These are phyloP conservation scores for Cryptosula pallasiana DNA, from an alignment of 2,888 invertebrate species.

Conservation along the genomic window DNA sequence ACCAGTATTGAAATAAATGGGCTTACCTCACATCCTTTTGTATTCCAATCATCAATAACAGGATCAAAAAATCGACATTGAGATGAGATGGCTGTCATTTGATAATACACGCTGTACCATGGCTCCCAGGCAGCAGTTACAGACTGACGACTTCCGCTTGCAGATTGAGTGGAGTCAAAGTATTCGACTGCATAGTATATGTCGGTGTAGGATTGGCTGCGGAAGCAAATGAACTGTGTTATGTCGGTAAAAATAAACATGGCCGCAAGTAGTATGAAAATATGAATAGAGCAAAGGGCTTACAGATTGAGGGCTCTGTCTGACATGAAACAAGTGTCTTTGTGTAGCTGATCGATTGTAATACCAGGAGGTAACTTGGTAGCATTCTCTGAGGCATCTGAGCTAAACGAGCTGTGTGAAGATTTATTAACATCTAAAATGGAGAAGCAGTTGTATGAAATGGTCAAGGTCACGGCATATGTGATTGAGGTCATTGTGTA, in stretches of 20 bases:
- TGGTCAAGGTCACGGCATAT: too few species aligned
- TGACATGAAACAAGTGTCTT: slow-evolving; percentile 7
- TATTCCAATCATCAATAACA: slow-evolving; percentile 29
- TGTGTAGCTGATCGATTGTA: not conserved
- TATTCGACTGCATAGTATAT: not conserved
- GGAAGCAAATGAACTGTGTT: too few species aligned
- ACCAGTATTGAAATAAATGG: too few species aligned
- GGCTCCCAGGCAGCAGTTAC: not conserved
- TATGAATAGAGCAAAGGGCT: too few species aligned
- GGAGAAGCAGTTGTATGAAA: too few species aligned
- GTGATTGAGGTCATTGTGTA: too few species aligned
- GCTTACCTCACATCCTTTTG: slow-evolving; percentile 24
- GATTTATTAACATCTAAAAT: too few species aligned
- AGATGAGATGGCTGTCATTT: not conserved
- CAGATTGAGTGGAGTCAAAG: not conserved
- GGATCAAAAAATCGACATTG: slow-evolving; percentile 30
- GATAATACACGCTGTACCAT: not conserved
- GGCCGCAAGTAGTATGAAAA: too few species aligned
- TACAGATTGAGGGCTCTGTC: not conserved
- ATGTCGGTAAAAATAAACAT: too few species aligned
- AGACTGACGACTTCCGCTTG: not conserved
- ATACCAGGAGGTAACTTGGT: not conserved
- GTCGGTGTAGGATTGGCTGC: not conserved
- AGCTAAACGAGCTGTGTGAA: not conserved
- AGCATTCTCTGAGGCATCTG: too few species aligned